Percentiles rank a stretch among this genome's conserved stretches.
These are phyloP conservation scores for Malthinus flaveolus DNA, from an alignment of 2,888 invertebrate genomes.

Conservation along the genomic window DNA sequence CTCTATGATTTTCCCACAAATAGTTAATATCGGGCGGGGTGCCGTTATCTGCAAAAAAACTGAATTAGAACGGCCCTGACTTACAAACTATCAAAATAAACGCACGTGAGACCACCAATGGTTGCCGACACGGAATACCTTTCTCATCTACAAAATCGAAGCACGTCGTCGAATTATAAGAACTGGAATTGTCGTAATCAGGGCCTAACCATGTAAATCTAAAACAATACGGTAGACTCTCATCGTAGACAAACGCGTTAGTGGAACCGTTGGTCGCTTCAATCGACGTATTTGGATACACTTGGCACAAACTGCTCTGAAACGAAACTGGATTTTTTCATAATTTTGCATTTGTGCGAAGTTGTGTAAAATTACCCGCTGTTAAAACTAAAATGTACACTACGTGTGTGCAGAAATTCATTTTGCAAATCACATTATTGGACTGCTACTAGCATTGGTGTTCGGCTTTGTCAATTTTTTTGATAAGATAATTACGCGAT, in stretches of 20 bases:
- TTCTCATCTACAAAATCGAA: conserved; percentile 43
- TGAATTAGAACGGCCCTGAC: background rate
- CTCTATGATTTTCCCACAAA: conserved; percentile 61
- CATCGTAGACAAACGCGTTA: conserved; percentile 6
- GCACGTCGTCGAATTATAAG: conserved; percentile 52
- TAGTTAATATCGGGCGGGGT: conserved; percentile 65
- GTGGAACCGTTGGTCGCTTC: no score
- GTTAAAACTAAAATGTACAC: no score
- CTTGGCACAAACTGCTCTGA: background rate
- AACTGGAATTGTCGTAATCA: conserved; percentile 61
- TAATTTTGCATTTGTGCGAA: background rate
- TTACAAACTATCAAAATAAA: conserved; percentile 19
- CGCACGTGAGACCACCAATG: conserved; percentile 67
- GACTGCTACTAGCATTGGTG: no score
- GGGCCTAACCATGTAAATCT: conserved; percentile 73
- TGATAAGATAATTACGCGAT: no score
- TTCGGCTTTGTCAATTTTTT: no score
- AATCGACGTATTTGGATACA: background rate
- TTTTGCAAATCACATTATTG: no score
- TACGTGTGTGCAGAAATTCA: no score
- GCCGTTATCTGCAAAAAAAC: conserved; percentile 59
- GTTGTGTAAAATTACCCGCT: no score
- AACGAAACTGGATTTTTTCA: background rate
- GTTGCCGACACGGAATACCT: conserved; percentile 63
- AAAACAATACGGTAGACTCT: conserved; percentile 59